Conservation (phyloP, 1,140 invertebrate genomes). For the Drosophila kikkawai region DNA sequence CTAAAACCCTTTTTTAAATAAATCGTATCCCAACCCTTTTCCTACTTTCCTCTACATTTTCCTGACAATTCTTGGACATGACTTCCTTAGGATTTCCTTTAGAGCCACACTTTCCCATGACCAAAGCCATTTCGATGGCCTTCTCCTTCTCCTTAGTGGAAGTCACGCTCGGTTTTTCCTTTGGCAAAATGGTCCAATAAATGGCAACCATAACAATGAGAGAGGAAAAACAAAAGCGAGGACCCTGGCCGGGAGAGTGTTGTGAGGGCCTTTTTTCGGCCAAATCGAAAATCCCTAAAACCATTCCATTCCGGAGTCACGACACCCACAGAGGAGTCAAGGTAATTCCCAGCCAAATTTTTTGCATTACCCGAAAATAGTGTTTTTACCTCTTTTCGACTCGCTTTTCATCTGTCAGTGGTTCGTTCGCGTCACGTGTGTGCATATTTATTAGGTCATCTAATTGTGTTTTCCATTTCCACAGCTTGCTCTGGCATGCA, state of each 20-base stretch:
- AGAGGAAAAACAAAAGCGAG: constrained; percentile 38
- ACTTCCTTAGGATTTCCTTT: constrained; percentile 24
- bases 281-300: constrained; percentile 34
- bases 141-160: constrained; percentile 23
- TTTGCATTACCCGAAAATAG: constrained; percentile 67
- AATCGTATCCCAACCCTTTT: neutral
- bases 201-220: constrained; percentile 54
- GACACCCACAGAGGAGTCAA: constrained; percentile 62
- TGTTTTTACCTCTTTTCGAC: constrained; percentile 49
- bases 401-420: constrained; percentile 41
- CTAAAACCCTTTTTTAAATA: neutral
- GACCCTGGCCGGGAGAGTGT: constrained; percentile 23
- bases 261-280: constrained; percentile 34
- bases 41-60: constrained; percentile 1
- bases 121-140: constrained; percentile 69
- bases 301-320: constrained; percentile 58
- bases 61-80: constrained; percentile 42
- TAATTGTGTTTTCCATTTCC: constrained; percentile 83
- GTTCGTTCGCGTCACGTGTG: constrained; percentile 50
- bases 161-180: constrained; percentile 64
- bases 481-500: constrained; percentile 41
- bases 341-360: constrained; percentile 80
- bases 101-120: constrained; percentile 72
- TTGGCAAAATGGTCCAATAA: constrained; percentile 68
- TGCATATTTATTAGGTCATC: constrained; percentile 83